phyloP scores from a whole-genome alignment of 2,888 invertebrate genomes.

The Zaprionus lineosus region DNA sequence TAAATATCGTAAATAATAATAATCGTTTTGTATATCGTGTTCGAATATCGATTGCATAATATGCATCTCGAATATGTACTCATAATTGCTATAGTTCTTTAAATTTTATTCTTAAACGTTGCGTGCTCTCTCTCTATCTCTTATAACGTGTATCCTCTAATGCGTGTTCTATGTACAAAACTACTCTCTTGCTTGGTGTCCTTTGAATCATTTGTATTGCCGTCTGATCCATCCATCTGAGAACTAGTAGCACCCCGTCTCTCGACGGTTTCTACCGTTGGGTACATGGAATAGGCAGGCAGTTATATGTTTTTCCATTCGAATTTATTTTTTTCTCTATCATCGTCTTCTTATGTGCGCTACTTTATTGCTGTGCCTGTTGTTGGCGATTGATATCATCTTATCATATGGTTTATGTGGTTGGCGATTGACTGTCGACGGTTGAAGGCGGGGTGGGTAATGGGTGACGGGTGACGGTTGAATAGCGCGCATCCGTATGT shows the following conservation, averaged over 20 bases:
- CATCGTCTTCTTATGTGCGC: constrained; percentile 34
- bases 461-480: constrained; percentile 23
- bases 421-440: constrained; percentile 39
- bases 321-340: constrained; percentile 7
- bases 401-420: constrained; percentile 43
- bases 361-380: constrained; percentile 34
- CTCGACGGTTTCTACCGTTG: constrained; percentile 9
- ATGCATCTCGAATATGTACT: constrained; percentile 63
- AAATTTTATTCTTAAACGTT: constrained; percentile 62
- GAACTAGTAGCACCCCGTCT: too few species aligned
- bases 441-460: neutral
- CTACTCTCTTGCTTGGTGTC: constrained; percentile 34
- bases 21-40: constrained; percentile 48
- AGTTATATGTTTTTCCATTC: neutral
- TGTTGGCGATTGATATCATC: constrained; percentile 48
- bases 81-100: constrained; percentile 79
- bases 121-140: constrained; percentile 15
- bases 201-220: constrained; percentile 39
- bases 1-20: constrained; percentile 43
- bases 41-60: constrained; percentile 55
- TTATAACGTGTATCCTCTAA: constrained; percentile 30
- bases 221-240: too few species aligned
- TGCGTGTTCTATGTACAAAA: constrained; percentile 48
- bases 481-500: neutral
- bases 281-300: constrained; percentile 43